These are phyloP conservation scores for Pipa parva DNA, from an alignment of 2,113 vertebrate species.

Conservation along the genomic window DNA sequence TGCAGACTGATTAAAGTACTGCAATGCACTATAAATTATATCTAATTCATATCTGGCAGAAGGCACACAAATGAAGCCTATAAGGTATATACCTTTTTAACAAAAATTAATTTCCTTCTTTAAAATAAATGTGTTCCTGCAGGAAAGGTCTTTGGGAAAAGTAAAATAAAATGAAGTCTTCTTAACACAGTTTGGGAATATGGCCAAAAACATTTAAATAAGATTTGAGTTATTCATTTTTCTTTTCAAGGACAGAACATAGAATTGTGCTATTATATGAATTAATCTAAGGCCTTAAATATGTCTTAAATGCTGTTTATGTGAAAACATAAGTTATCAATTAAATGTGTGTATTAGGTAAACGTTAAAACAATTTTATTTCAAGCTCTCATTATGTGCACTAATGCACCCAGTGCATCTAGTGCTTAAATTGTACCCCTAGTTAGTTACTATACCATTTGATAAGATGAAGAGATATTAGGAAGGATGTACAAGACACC, in stretches of 20 bases:
- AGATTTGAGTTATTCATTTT: not conserved
- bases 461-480: not conserved
- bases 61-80: not conserved
- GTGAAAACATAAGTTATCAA: not conserved
- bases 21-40: not conserved
- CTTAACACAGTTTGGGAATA: not conserved
- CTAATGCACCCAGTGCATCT: not conserved
- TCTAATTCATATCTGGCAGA: not conserved
- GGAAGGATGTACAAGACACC: not conserved
- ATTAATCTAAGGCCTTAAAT: not conserved
- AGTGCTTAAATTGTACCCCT: not conserved
- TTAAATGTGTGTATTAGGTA: not conserved
- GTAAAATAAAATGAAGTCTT: not conserved
- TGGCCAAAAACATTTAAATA: not conserved
- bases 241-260: not conserved
- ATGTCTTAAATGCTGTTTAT: not conserved
- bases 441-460: not conserved
- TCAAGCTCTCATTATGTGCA: not conserved
- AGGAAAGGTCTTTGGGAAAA: slow-evolving; percentile 2
- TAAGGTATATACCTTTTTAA: not conserved
- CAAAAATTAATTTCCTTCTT: not conserved
- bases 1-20: too few species aligned
- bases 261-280: not conserved
- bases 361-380: not conserved
- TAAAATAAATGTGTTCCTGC: not conserved